Percentiles rank a stretch among this genome's conserved stretches.
Evolutionary conservation across 2,797 vertebrate genomes (phyloP).

Genomic region (Stomatorhinus walkeri): DNA sequence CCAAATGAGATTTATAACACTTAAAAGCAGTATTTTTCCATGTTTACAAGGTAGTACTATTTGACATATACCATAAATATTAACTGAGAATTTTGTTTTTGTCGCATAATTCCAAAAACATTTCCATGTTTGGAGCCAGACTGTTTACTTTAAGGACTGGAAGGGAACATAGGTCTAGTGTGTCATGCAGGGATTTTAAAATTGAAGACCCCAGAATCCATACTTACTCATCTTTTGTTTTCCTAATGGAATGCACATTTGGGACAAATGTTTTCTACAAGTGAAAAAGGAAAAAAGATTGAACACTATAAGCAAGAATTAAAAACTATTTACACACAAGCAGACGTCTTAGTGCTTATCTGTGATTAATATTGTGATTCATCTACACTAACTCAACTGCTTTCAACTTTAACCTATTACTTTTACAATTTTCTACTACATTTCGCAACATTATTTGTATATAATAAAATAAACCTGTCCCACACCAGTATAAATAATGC

Average conservation of each 20-base stretch:
- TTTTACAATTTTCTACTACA: background rate
- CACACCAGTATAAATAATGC: background rate
- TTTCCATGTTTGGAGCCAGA: background rate
- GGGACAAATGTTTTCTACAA: constrained; percentile 64
- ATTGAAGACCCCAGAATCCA: background rate
- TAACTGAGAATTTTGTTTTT: background rate
- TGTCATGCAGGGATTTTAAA: background rate
- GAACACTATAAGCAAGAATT: background rate
- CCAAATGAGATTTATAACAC: background rate
- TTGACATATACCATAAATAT: background rate
- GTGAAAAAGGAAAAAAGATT: background rate
- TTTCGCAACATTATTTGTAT: background rate
- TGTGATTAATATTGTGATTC: background rate
- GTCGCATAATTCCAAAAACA: background rate
- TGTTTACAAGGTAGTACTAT: background rate
- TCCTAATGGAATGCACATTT: constrained; percentile 62
- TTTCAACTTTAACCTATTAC: background rate
- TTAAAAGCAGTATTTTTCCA: background rate
- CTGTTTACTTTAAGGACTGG: background rate
- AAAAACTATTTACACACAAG: background rate
- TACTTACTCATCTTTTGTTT: constrained; percentile 67
- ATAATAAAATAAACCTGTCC: background rate
- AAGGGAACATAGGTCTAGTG: background rate
- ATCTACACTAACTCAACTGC: background rate
- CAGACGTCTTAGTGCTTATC: background rate